Evolutionary conservation across 2,113 vertebrate species (phyloP).

Genomic region (Oncorhynchus tshawytscha): DNA sequence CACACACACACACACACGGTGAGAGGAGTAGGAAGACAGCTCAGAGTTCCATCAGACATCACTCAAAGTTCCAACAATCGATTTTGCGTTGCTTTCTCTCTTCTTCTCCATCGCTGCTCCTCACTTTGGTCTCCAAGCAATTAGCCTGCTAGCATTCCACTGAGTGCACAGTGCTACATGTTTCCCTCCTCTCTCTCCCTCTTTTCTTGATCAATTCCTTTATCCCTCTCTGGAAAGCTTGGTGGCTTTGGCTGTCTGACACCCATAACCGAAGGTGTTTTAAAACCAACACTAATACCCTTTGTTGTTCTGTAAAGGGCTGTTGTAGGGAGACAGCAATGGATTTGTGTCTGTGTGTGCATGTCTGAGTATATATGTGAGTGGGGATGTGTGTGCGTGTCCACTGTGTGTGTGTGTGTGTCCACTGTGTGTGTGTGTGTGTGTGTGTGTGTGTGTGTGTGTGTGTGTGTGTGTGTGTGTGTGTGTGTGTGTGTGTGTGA

Average conservation of each 20-base stretch:
- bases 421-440: neutral
- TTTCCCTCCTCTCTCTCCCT: conserved; percentile 47
- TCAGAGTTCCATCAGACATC: conserved; percentile 9
- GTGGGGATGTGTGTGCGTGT: neutral
- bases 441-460: neutral
- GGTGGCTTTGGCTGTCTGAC: conserved; percentile 51
- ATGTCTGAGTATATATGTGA: too few species aligned
- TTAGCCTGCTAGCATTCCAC: conserved; percentile 62
- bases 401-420: neutral
- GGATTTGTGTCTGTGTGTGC: conserved; percentile 36
- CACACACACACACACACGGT: too few species aligned
- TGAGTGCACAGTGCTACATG: conserved; percentile 47
- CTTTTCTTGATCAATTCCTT: conserved; percentile 58
- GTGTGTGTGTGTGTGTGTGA: neutral
- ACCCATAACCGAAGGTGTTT: conserved; percentile 60
- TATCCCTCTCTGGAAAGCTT: conserved; percentile 39
- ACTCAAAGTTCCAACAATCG: conserved; percentile 47
- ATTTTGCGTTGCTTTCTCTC: conserved; percentile 44
- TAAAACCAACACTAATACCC: conserved; percentile 61
- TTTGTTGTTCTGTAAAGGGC: conserved; percentile 65
- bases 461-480: neutral
- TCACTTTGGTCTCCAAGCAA: conserved; percentile 64
- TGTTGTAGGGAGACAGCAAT: conserved; percentile 52
- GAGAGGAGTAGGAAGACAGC: too few species aligned
- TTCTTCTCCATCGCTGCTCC: conserved; percentile 39